Evolutionary conservation across 2,797 vertebrate species (phyloP), one percentile per base, ranked within the genome.

Genomic region (Lagorchestes hirsutus): DNA sequence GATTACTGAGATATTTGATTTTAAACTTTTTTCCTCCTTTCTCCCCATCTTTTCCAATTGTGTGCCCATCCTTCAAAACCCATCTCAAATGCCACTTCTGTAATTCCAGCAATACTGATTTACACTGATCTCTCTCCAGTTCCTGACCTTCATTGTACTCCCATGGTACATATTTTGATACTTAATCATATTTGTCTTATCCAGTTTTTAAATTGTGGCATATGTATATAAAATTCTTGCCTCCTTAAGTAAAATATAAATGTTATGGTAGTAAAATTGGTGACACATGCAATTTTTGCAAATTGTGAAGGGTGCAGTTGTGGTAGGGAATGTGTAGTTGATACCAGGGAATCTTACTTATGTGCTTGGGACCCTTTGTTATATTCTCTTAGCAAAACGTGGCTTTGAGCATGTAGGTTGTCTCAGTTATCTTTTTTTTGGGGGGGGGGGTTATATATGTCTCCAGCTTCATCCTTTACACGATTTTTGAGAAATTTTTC

Each of bases 51-150:
- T 93, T 1, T 93, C 56, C 93, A 28, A 90, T 96, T 95, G 56
- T 95, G 67, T 95, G 62, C 94, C 97, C 87, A 58, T 94, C 90
- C 56, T 82, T 96, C 90, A 96, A 57, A 34, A 95, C 96, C 55
- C 96, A 18, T 93, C 57, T 87, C 92, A 56, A 55, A 59, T 91
- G 28, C 55, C 59, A 62, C 29, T 46, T 93, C 96, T 67, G 93
- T 94, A 46, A 96, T 91, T 87, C n/a, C 18, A 94, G 0, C 59
- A 50, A 96, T 82, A 92, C 96, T 92, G 82, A 31, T 59, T 92
- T 16, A 94, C 57, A 24, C 8, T 94, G 91, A 55, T 54, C 97
- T 96, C 58, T 96, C 24, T 87, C 74, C 40, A 40, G 74, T 87
- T 50, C 74, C 74, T 46, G 1, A 27, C 93, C 62, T 92, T 40